Base-by-base conservation (phyloP, 2,797 vertebrate genomes). In the Onychomys leucogaster region DNA sequence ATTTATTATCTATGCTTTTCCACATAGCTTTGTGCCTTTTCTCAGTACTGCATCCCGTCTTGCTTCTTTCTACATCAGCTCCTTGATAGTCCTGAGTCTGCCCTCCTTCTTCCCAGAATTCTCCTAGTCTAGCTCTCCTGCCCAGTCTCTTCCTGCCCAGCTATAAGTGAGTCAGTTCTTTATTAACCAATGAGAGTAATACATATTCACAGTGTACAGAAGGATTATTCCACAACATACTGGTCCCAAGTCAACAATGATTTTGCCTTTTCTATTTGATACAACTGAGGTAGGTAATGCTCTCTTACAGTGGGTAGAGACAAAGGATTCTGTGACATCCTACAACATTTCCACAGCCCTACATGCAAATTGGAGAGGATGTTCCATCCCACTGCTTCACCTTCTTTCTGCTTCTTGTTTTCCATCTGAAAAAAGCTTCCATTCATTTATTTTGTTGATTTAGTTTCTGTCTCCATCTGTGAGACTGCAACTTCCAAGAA, bases 321-420 rank as follows among this genome's bases (percentile, higher is more conserved):
- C 1, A 77, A 81, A 16, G 17, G 11, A 49, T 14, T 55, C 49
- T 75, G 77, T 80, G 46, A 19, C 11, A 6, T 7, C 23, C 19
- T 21, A 41, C 9, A 55, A 41, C 9, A 55, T 17, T 19, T 12
- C 5, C 23, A 55, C 6, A 83, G n/a, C 49, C 78, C 59, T 34
- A 81, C 43, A 43, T 34, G 46, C 77, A 21, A 6, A 27, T 14
- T 9, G 77, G 14, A 94, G 41, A 81, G 41, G 34, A 14, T 13
- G 27, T 4, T 59, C 55, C 10, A 5, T 37, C 9, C 49, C 52
- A 21, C 23, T 1, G 7, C 14, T 9, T 77, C 19, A 32, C 87
- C 89, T 84, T 57, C 63, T 90, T 69, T 59, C 46, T 83, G 32
- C 63, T n/a, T 65, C 65, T 85, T 73, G n/a, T 75, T 92, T 78